Base-by-base conservation (phyloP, 1,140 invertebrate genomes). In the Cardiocondyla obscurior region DNA sequence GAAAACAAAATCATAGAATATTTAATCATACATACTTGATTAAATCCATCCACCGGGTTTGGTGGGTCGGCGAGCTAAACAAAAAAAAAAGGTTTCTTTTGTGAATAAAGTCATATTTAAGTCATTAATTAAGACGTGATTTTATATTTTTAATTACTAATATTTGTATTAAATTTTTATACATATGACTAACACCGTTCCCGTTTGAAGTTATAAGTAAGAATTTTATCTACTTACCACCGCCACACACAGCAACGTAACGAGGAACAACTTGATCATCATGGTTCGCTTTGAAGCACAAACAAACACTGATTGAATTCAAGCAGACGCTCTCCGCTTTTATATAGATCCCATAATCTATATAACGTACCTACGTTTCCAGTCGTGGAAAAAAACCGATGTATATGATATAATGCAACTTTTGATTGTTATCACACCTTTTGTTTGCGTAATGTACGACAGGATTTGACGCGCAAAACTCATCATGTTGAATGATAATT, bases 231-330 rank as follows among this genome's bases (percentile, higher is more conserved):
- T 14, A 57, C 69, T 72, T 57, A 72, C 49, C 49, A 72, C 19
- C 30, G 69, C 49, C 49, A 22, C 19, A 22, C 69, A 72, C 6
- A 72, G 49, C 30, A 72, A 72, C 49, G 69, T 57, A 36, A 72
- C 25, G 8, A 72, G 33, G 4, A 72, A 57, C 14, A 57, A 49
- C 33, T 72, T 72, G 22, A 69, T 69, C 69, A 72, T 57, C 30
- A 0, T 72, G 33, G 2, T 53, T 57, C 28, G 22, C 33, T 55
- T 60, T 57, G 69, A 55, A 16, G 6, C 49, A 19, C 49, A 16
- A 62, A 36, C 33, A 5, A 25, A 39, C 19, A 72, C 69, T 57
- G 2, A 33, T 28, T 22, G 58, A 19, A 39, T 62, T 22, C 16
- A 6, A 4, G 10, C 14, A 36, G 14, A 19, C 19, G 1, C 39